These are phyloP conservation scores for Stenchaetothrips biformis DNA, from an alignment of 2,888 invertebrate genomes.

Conservation along the genomic window DNA sequence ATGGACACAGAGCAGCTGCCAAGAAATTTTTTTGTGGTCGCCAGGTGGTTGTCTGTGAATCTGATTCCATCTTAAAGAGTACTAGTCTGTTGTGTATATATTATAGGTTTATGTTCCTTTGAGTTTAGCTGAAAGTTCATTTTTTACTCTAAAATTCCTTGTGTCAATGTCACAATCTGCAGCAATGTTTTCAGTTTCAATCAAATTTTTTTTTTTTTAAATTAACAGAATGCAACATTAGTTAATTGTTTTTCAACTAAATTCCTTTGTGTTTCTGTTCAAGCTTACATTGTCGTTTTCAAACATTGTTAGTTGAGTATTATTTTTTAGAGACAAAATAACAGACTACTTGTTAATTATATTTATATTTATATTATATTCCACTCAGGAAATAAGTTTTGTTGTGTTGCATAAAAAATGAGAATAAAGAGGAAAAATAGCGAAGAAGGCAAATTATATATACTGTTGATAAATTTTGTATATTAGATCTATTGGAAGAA, in stretches of 20 bases:
- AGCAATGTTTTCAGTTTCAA: no score
- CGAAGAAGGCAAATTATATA: not conserved
- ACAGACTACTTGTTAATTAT: conserved; percentile 2
- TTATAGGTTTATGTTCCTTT: not conserved
- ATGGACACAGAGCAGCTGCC: not conserved
- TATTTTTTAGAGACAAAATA: not conserved
- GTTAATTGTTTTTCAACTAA: no score
- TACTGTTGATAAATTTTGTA: not conserved
- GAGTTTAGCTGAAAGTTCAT: no score
- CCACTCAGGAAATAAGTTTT: not conserved
- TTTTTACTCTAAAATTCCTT: no score
- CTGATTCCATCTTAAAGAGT: not conserved
- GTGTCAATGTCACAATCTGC: no score
- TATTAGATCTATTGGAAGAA: no score
- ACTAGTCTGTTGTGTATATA: conserved; percentile 15
- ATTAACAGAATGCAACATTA: no score
- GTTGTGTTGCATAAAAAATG: not conserved
- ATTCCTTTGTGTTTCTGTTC: not conserved
- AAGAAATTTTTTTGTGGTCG: not conserved
- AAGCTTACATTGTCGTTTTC: not conserved
- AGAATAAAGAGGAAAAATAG: not conserved
- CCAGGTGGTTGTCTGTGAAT: not conserved
- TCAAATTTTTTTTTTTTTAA: no score
- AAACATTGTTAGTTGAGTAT: not conserved
- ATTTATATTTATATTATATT: not conserved